phyloP scores from a whole-genome alignment of 2,888 invertebrate species.

The Habrosyne pyritoides region DNA sequence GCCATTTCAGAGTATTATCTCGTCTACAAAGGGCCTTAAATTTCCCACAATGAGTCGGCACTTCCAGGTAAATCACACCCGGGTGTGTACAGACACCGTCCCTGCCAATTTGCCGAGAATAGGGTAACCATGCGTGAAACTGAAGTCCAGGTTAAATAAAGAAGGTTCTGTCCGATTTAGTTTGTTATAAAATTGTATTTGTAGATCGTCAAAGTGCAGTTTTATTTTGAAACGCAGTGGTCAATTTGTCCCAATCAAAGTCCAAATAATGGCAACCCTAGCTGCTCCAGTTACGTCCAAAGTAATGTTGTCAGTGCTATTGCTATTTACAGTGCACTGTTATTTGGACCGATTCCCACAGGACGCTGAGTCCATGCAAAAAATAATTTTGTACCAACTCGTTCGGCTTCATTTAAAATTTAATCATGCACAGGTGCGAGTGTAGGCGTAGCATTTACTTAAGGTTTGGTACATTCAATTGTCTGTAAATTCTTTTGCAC shows the following conservation, averaged over 20 bases:
- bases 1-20: constrained; percentile 10
- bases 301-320: constrained; percentile 31
- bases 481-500: not conserved
- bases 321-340: constrained; percentile 27
- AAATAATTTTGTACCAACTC: constrained; percentile 15
- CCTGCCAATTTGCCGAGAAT: constrained; percentile 43
- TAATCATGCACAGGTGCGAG: not conserved
- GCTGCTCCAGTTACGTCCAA: constrained; percentile 18
- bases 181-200: not conserved
- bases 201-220: not conserved
- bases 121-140: not conserved
- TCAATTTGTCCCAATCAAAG: too few species aligned
- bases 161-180: not conserved
- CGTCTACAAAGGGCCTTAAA: constrained; percentile 14
- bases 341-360: constrained; percentile 19
- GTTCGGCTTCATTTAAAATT: constrained; percentile 13
- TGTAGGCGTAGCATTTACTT: not conserved
- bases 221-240: too few species aligned
- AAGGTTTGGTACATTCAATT: not conserved
- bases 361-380: constrained; percentile 14
- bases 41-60: constrained; percentile 9
- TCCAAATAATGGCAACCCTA: constrained; percentile 8
- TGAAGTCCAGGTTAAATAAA: not conserved
- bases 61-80: constrained; percentile 23
- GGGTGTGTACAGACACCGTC: constrained; percentile 25